Conservation (phyloP, 2,888 invertebrate species). For the Drosophila mimica region DNA sequence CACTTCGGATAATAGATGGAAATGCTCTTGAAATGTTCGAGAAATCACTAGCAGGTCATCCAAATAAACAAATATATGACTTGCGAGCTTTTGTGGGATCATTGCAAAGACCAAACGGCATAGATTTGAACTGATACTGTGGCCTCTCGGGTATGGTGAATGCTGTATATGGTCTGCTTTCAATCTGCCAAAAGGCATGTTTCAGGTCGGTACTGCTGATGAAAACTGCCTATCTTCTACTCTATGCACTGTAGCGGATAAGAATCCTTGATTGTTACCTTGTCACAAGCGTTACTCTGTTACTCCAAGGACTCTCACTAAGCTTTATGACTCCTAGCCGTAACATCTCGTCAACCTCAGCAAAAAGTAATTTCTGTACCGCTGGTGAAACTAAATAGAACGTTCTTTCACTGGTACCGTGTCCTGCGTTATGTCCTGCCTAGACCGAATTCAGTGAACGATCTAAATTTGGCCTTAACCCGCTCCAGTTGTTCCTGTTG, state of each 20-base stretch:
- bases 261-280: background rate
- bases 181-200: slow-evolving; percentile 14
- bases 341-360: background rate
- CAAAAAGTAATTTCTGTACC: background rate
- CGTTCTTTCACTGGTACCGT: no score
- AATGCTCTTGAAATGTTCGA: background rate
- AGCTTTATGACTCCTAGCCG: background rate
- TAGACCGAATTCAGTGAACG: no score
- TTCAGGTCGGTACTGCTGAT: slow-evolving; percentile 11
- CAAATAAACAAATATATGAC: background rate
- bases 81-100: background rate
- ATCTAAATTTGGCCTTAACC: no score
- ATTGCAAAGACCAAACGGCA: no score
- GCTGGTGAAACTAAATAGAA: background rate
- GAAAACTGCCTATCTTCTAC: background rate
- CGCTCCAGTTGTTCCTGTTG: no score
- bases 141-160: no score
- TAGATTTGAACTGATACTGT: no score
- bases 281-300: background rate
- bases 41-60: no score
- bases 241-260: slow-evolving; percentile 1
- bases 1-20: no score
- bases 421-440: no score
- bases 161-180: no score
- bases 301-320: background rate